phyloP scores from a whole-genome alignment of 2,888 invertebrate genomes.

The Capitulum mitella region DNA sequence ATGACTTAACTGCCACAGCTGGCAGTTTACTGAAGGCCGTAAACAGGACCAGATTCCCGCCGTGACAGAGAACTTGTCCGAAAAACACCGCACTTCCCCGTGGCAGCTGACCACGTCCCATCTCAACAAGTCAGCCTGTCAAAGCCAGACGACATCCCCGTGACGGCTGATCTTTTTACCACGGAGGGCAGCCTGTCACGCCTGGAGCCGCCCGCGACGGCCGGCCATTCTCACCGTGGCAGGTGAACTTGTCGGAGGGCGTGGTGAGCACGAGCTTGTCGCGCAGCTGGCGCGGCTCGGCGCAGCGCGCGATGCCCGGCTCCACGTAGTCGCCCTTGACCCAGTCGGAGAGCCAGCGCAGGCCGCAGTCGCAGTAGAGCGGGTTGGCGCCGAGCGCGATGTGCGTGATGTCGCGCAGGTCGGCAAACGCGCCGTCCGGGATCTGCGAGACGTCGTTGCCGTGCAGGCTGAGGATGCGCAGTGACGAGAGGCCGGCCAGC shows the following conservation, averaged over 20 bases:
- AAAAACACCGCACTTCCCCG: no score
- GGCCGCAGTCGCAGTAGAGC: constrained; percentile 90
- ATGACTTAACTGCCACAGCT: no score
- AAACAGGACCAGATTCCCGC: no score
- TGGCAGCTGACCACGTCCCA: no score
- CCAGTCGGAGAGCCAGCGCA: constrained; percentile 97
- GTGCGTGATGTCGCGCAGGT: constrained; percentile 86
- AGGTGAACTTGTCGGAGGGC: constrained; percentile 70
- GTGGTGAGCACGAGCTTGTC: constrained; percentile 92
- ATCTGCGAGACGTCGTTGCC: constrained; percentile 96
- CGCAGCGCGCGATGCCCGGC: constrained; percentile 93
- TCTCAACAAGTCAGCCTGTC: no score
- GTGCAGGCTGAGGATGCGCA: constrained; percentile 86
- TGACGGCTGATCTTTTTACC: no score
- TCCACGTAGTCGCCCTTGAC: constrained; percentile 92
- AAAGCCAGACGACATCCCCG: no score
- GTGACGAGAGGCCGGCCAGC: constrained; percentile 73
- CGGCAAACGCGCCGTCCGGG: constrained; percentile 92
- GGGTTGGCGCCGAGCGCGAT: constrained; percentile 98
- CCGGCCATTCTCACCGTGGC: constrained; percentile 72
- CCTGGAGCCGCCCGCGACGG: no score
- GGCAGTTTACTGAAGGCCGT: no score
- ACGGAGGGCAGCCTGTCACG: no score
- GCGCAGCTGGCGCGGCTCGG: constrained; percentile 77
- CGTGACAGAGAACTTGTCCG: no score